Percentiles rank a stretch among this genome's conserved stretches.
Evolutionary conservation across 2,797 vertebrate genomes (phyloP).

Genomic region (Crax fasciolata): DNA sequence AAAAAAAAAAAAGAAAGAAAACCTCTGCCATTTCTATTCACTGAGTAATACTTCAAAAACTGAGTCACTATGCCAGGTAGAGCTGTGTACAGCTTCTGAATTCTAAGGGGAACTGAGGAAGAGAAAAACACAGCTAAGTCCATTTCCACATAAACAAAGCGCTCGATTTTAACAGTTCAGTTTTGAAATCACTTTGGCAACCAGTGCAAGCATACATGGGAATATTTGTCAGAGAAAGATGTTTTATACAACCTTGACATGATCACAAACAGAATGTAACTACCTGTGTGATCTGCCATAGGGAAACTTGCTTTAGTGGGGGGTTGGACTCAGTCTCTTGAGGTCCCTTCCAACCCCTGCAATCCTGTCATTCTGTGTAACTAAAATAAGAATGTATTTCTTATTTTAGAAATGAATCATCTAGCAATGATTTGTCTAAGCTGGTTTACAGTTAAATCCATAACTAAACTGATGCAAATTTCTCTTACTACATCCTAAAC

Average conservation of each 20-base stretch:
- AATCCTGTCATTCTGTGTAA: neutral
- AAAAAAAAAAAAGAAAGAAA: neutral
- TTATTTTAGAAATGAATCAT: neutral
- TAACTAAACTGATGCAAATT: neutral
- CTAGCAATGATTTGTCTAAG: neutral
- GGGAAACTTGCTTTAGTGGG: no score
- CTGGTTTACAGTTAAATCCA: neutral
- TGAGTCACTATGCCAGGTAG: neutral
- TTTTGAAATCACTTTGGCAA: neutral
- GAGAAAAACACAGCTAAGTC: neutral
- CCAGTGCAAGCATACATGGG: neutral
- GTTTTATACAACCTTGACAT: neutral
- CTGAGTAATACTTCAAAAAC: neutral
- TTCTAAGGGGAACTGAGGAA: neutral
- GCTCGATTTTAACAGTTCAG: neutral
- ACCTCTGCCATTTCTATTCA: neutral
- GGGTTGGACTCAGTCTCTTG: no score
- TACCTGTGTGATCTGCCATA: neutral
- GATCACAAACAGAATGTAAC: neutral
- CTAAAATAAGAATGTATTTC: neutral
- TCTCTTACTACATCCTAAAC: neutral
- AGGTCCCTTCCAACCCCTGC: no score
- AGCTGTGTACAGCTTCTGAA: neutral
- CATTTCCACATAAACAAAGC: neutral
- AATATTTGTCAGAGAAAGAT: neutral